These are phyloP conservation scores for Nesometra sesokonis DNA, from an alignment of 35 echinoderm and acorn worm species.

Conservation along the genomic window DNA sequence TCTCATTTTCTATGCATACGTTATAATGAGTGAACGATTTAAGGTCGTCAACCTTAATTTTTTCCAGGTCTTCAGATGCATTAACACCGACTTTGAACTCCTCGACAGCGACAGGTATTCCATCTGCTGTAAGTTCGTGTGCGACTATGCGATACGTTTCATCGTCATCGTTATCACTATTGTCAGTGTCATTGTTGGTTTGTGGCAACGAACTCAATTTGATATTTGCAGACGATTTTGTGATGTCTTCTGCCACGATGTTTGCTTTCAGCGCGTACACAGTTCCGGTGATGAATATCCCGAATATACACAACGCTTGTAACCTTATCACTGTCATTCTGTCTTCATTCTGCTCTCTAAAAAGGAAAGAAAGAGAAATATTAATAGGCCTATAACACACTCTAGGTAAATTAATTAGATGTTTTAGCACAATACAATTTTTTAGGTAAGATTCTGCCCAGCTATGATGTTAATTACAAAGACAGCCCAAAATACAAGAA, in stretches of 20 bases:
- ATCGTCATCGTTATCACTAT: neutral
- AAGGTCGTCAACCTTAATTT: neutral
- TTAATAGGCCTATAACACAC: no score
- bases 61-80: neutral
- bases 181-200: neutral
- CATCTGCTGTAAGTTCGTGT: neutral
- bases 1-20: neutral
- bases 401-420: no score
- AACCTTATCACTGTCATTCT: no score
- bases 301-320: no score
- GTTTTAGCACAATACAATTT: no score
- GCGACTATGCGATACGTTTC: neutral
- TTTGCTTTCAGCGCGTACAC: neutral
- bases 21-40: neutral
- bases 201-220: neutral
- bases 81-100: neutral
- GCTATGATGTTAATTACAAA: no score
- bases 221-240: neutral
- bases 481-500: no score
- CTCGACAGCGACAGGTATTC: neutral
- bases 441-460: no score
- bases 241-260: neutral
- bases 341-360: no score
- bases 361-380: no score
- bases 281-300: neutral